phyloP scores from a whole-genome alignment of 2,113 vertebrate species.

The Coryphaenoides rupestris region DNA sequence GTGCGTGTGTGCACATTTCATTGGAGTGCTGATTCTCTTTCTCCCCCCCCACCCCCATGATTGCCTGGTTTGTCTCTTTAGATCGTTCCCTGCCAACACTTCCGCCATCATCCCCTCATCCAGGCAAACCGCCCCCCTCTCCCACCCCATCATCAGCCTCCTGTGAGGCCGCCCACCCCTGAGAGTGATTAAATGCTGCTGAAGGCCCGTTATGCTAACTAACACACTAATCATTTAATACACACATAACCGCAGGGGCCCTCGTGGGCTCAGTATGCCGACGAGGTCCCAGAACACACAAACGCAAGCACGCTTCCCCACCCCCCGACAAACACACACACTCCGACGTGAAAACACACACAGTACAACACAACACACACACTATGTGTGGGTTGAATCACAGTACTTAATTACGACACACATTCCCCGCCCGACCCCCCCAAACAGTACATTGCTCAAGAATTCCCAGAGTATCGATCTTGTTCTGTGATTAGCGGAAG shows the following conservation, averaged over 20 bases:
- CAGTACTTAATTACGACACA: no score
- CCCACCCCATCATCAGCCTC: slow-evolving; percentile 45
- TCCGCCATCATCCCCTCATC: slow-evolving; percentile 42
- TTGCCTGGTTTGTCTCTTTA: slow-evolving; percentile 15
- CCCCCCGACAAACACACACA: slow-evolving; percentile 24
- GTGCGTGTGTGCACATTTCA: slow-evolving; percentile 51
- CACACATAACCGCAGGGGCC: slow-evolving; percentile 74
- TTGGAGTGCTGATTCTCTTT: slow-evolving; percentile 57
- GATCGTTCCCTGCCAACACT: slow-evolving; percentile 51
- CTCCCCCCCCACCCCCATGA: slow-evolving; percentile 37
- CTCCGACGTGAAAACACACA: neutral
- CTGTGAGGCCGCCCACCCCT: slow-evolving; percentile 70
- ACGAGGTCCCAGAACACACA: slow-evolving; percentile 69
- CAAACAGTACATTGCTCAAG: slow-evolving; percentile 61
- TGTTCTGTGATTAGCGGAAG: slow-evolving; percentile 44
- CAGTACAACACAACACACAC: neutral
- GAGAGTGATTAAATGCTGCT: slow-evolving; percentile 77
- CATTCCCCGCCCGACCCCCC: neutral
- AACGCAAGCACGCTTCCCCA: slow-evolving; percentile 46
- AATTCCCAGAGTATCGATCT: slow-evolving; percentile 54
- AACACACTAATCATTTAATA: slow-evolving; percentile 78
- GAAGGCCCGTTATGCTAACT: slow-evolving; percentile 75
- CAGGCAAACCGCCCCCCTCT: slow-evolving; percentile 33
- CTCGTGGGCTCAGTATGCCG: slow-evolving; percentile 68
- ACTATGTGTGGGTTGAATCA: no score